A percentile compares a stretch with the other conserved stretches of the same genome.
Evolutionary conservation across 1,140 invertebrate genomes (phyloP).

Genomic region (Oscheius sp.): DNA sequence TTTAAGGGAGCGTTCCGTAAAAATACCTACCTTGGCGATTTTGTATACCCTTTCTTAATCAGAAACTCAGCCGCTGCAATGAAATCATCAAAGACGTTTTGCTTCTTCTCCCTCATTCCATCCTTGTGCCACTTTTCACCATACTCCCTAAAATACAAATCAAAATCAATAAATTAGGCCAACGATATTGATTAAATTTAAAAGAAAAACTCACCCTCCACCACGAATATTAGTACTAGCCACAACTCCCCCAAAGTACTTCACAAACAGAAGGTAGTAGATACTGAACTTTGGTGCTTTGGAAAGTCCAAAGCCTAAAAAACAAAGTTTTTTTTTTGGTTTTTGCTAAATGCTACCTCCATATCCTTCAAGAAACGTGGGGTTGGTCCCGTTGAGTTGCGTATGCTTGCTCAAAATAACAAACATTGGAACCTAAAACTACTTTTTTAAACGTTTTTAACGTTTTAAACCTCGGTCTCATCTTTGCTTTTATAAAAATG

Average conservation of each 20-base stretch:
- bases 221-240: conserved; percentile 91
- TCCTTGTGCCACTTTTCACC: conserved; percentile 94
- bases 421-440: conserved; percentile 83
- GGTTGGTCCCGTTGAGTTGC: conserved; percentile 70
- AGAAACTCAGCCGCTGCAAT: conserved; percentile 86
- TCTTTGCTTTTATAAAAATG: conserved; percentile 92
- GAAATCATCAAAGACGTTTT: conserved; percentile 97
- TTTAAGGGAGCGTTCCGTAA: no score
- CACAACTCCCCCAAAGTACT: conserved; percentile 81
- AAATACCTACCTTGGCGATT: conserved; percentile 60
- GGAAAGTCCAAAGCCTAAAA: conserved; percentile 92
- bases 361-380: conserved; percentile 87
- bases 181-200: background rate
- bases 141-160: conserved; percentile 74
- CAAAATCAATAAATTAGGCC: background rate
- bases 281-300: conserved; percentile 81
- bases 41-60: conserved; percentile 78
- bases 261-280: conserved; percentile 79
- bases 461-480: conserved; percentile 72
- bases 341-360: conserved; percentile 71
- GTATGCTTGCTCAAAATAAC: conserved; percentile 79
- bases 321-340: conserved; percentile 75
- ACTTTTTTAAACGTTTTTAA: background rate
- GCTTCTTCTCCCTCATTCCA: conserved; percentile 85
- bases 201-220: conserved; percentile 73